Conservation (phyloP, 2,113 vertebrate genomes). For the Shinisaurus crocodilurus region DNA sequence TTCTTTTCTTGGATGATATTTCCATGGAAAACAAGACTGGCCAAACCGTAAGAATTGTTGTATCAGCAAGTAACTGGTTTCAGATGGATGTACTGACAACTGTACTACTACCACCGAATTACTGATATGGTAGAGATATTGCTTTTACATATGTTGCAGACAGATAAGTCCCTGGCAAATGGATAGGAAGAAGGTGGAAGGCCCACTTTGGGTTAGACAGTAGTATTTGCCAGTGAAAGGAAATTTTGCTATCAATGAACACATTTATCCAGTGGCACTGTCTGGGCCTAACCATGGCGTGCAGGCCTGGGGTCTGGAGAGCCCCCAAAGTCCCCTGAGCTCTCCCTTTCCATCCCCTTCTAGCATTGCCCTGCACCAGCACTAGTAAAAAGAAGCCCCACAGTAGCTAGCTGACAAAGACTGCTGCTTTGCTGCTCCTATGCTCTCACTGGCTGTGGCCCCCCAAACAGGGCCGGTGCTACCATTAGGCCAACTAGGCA, state of each 20-base stretch:
- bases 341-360: too few relatives aligned
- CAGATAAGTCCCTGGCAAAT: not conserved
- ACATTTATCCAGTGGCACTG: not conserved
- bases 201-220: slow-evolving; percentile 8
- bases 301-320: too few relatives aligned
- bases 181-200: not conserved
- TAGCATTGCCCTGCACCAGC: too few relatives aligned
- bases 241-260: not conserved
- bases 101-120: not conserved
- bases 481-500: too few relatives aligned
- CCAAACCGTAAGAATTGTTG: not conserved
- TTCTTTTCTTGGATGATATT: not conserved
- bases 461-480: too few relatives aligned
- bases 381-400: too few relatives aligned
- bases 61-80: not conserved
- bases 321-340: too few relatives aligned
- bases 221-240: not conserved
- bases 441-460: too few relatives aligned
- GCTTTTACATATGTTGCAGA: not conserved
- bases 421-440: too few relatives aligned
- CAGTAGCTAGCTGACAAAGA: too few relatives aligned
- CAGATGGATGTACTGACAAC: not conserved
- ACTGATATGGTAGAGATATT: not conserved
- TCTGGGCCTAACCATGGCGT: too few relatives aligned
- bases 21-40: not conserved